Base-by-base conservation (phyloP, 2,113 vertebrate species). In the Phylloscopus whistleri region DNA sequence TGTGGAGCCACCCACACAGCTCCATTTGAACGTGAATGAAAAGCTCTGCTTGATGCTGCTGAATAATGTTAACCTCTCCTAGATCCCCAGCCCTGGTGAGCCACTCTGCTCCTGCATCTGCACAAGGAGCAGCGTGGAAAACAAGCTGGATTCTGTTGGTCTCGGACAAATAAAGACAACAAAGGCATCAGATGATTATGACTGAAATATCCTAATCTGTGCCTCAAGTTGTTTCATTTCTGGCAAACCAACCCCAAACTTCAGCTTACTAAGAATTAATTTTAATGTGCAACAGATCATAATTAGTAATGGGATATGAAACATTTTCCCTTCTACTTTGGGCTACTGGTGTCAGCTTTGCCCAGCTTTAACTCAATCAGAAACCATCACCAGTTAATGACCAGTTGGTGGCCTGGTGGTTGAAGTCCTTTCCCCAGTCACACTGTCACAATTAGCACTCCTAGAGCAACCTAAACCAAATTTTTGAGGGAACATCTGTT, bases 1-100 rank as follows among this genome's bases (percentile, higher is more conserved):
- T 98, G 97, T 98, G 98, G 73, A 96, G 97, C 98, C 98, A 98
- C 99, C 99, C 98, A 98, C 98, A 97, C 97, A 96, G 92, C 89
- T 89, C 94, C 92, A 77, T 96, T 92, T 60, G 93, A 67, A 89
- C 94, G 87, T 98, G 98, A 98, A 97, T 98, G 98, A 98, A 98
- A 97, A 82, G 96, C 95, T 89, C 95, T 95, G 97, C 97, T 96
- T 93, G 96, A 91, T 85, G 94, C 79, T 86, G 89, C 21, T 63
- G 97, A 97, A 94, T 83, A 86, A 86, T 78, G 83, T 96, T 97
- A 96, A 96, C 97, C 97, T 97, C 97, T 95, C 87, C 35, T 81
- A 82, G 96, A 92, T 94, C 96, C 78, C 66, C 89, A 31, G 96
- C 73, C 93, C 95, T 94, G 94, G 22, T 85, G 68, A 96, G 95